A percentile compares a stretch with the other conserved stretches of the same genome.
Evolutionary conservation across 2,888 invertebrate species (phyloP).

Genomic region (Pecten maximus): DNA sequence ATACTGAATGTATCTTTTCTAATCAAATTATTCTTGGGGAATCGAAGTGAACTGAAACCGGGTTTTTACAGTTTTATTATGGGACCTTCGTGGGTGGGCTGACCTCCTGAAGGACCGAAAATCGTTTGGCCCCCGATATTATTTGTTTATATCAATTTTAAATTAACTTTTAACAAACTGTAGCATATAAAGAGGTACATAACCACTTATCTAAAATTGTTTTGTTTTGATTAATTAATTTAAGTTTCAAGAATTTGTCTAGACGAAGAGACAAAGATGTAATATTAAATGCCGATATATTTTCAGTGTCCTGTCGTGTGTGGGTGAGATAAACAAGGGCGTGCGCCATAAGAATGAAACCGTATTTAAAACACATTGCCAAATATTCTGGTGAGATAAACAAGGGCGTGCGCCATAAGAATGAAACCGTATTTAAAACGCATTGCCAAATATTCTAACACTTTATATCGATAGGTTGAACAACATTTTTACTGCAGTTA

Average conservation of each 20-base stretch:
- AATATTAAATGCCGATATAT: neutral
- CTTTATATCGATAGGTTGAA: too few relatives aligned
- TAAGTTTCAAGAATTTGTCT: neutral
- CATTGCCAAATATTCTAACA: too few relatives aligned
- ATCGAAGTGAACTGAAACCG: neutral
- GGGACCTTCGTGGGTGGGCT: neutral
- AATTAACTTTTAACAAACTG: neutral
- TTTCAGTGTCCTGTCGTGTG: too few relatives aligned
- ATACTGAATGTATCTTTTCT: neutral
- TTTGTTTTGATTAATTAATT: neutral
- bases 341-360: too few relatives aligned
- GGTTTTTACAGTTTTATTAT: neutral
- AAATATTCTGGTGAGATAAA: too few relatives aligned
- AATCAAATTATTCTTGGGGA: neutral
- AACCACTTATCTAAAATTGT: neutral
- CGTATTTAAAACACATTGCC: too few relatives aligned
- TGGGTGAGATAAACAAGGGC: too few relatives aligned
- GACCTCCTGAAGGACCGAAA: neutral
- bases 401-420: too few relatives aligned
- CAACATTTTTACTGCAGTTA: too few relatives aligned
- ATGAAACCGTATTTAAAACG: too few relatives aligned
- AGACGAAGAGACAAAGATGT: neutral
- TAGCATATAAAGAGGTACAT: neutral
- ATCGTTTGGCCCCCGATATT: neutral
- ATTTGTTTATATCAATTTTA: neutral